Evolutionary conservation across 2,113 vertebrate species (phyloP).

Genomic region (Polyodon spathula): DNA sequence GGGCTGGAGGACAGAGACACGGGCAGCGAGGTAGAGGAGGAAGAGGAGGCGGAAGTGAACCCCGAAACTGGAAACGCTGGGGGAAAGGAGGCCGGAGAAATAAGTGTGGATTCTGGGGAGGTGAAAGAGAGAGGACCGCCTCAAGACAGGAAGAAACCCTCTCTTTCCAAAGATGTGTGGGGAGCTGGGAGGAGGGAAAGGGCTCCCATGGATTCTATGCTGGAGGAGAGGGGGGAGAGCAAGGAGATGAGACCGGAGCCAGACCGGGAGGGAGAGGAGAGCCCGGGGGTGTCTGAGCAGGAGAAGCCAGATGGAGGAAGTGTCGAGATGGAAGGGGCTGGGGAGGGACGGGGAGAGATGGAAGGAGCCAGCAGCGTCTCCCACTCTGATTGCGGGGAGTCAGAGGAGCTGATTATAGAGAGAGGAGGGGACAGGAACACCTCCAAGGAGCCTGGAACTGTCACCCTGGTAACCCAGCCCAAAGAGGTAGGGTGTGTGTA

Average conservation of each 20-base stretch:
- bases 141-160: conserved; percentile 8
- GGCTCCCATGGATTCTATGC: rapidly evolving
- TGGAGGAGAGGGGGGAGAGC: not conserved
- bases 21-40: conserved; percentile 21
- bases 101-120: not conserved
- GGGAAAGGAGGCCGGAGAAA: conserved; percentile 17
- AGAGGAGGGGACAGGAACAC: conserved; percentile 1
- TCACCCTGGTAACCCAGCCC: conserved; percentile 17
- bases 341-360: conserved; percentile 13
- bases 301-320: conserved; percentile 12
- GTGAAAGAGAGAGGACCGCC: conserved; percentile 8
- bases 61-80: conserved; percentile 21
- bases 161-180: conserved; percentile 26
- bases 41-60: conserved; percentile 11
- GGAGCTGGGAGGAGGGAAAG: conserved; percentile 6
- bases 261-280: not conserved
- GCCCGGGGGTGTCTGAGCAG: conserved; percentile 17
- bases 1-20: not conserved
- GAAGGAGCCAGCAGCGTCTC: conserved; percentile 19
- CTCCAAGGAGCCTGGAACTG: conserved; percentile 18
- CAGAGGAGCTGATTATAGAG: conserved; percentile 1
- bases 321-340: conserved; percentile 20
- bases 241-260: conserved; percentile 4
- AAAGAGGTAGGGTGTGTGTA: conserved; percentile 44
- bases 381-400: conserved; percentile 8